Base-by-base conservation (phyloP, 2,113 vertebrate genomes). In the Physeter macrocephalus region DNA sequence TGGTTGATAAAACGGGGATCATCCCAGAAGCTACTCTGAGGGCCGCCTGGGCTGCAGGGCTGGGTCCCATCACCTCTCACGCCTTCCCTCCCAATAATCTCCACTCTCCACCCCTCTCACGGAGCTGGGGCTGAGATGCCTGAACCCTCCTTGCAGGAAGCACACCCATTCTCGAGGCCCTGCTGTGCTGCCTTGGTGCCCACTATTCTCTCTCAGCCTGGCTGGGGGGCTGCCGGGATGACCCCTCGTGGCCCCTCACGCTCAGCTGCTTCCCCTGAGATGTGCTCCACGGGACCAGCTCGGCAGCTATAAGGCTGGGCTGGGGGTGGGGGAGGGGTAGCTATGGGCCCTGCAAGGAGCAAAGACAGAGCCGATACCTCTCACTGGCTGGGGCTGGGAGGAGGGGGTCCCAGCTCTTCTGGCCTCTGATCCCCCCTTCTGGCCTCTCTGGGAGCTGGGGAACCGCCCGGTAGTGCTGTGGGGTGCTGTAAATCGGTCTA, bases 381-480 rank as follows among this genome's bases (percentile, higher is more conserved):
- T n/a, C 6, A 3, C 78, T 36, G 75, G 46, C 41, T 10, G 72
- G 52, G 36, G 78, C 52, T 15, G 31, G 29, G 10, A 59, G 66
- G 34, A 52, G 39, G 39, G 54, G 20, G 23, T 34, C 49, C 64
- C 39, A 21, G 90, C 8, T 69, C 85, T 54, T 14, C 46, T 34
- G 27, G 36, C 20, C n/a, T 72, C 72, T n/a, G 27, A 6, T 34
- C n/a, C 8, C 69, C 62, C n/a, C 31, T 52, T n/a, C 88, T 5
- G 2, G 25, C 34, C 41, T 54, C 61, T 31, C 34, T 1, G 7
- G 77, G 46, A 69, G 9, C 14, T 0, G 0, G 59, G 39, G 67
- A 23, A 1, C 49, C 6, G 59, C 27, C 34, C 1, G 1, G 3
- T 3, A 4, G 11, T 6, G 80, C 39, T 27, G 3, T 2, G 1